Base-by-base conservation (phyloP, 2,797 vertebrate species). In the Neoniphon sammara region DNA sequence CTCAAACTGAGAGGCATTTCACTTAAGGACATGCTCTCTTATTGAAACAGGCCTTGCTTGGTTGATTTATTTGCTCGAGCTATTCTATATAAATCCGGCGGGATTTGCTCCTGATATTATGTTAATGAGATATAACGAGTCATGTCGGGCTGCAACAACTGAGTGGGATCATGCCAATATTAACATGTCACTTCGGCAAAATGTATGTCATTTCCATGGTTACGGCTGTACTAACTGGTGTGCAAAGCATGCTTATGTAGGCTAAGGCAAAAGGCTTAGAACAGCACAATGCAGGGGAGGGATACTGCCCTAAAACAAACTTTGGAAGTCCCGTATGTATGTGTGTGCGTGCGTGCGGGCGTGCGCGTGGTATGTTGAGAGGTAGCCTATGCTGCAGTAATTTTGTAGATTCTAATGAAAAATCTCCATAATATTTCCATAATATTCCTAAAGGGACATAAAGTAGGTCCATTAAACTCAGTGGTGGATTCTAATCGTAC, bases 191-290 rank as follows among this genome's bases (percentile, higher is more conserved):
- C 75, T 46, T 78, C 81, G 25, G 10, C 74, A 66, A 85, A 91
- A 93, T 91, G 78, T 87, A 78, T 91, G 89, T 87, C 90, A 86
- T 90, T 88, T 77, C 92, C 88, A 89, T 89, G 89, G 91, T 81
- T 87, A 91, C 80, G 27, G 63, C 77, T 60, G 80, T 78, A 73
- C 77, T 75, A 83, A 66, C 84, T 83, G 82, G 75, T 62, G 63
- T 46, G 58, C 31, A 62, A 80, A 81, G 82, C 65, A 72, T 69
- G 64, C 49, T 82, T 85, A 90, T 92, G 86, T 87, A 80, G 83
- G 81, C 52, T 89, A 87, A 89, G 81, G 88, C 83, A 85, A 82
- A 88, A 75, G 86, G 87, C 87, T 90, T 90, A 84, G 49, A 75
- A 66, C 66, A 72, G 64, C 75, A 87, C 76, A 78, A 88, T 77